Conservation (phyloP, 2,797 vertebrate genomes). For the Falco columbarius region DNA sequence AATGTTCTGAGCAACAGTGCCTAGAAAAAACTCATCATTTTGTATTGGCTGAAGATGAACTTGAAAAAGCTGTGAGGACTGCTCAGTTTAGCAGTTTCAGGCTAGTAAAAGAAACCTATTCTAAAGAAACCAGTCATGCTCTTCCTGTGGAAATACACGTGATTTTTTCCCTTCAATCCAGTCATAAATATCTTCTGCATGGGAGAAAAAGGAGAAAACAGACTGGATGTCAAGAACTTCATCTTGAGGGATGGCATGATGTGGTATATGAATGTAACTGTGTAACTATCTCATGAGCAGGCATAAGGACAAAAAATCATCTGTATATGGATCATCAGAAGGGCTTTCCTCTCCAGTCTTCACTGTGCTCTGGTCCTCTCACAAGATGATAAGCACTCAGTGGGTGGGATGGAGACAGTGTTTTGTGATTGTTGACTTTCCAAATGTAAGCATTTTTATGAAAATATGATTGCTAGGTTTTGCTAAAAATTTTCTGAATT, state of each 20-base stretch:
- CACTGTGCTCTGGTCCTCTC: background rate
- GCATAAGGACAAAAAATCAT: background rate
- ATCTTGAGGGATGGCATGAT: background rate
- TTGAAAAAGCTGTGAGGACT: background rate
- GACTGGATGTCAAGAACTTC: background rate
- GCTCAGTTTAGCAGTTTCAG: background rate
- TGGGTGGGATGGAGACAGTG: background rate
- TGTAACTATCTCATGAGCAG: background rate
- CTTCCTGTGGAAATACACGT: background rate
- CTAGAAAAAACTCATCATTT: constrained; percentile 5
- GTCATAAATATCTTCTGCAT: background rate
- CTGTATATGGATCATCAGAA: background rate
- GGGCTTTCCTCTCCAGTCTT: background rate
- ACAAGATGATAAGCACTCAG: background rate
- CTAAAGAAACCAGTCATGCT: background rate
- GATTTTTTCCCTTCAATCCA: background rate
- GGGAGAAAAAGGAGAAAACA: background rate
- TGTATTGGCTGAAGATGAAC: background rate
- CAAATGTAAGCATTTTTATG: background rate
- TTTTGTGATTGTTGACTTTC: background rate
- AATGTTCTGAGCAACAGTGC: constrained; percentile 16
- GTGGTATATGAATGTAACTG: background rate
- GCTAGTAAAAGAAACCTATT: background rate
- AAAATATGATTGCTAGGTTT: background rate
- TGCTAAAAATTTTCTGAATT: background rate